These are phyloP conservation scores for Drosophila paucipuncta DNA, from an alignment of 2,888 invertebrate genomes.

Conservation along the genomic window DNA sequence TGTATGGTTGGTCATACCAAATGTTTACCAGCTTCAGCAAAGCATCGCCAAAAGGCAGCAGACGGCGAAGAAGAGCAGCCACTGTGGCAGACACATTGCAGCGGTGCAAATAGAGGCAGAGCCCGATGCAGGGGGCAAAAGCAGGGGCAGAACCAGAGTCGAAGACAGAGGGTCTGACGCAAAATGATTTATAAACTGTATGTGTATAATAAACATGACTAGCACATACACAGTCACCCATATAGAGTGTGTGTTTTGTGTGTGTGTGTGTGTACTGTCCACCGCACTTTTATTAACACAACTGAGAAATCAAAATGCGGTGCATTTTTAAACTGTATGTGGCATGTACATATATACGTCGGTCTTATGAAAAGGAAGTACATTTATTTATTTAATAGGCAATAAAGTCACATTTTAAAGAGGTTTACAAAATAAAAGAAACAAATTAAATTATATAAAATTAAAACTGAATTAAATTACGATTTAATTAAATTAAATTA, in stretches of 20 bases:
- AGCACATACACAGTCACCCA: conserved; percentile 23
- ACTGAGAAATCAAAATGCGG: conserved; percentile 9
- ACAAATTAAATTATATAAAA: not conserved
- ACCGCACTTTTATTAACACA: conserved; percentile 59
- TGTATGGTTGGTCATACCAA: conserved; percentile 22
- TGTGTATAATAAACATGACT: conserved; percentile 52
- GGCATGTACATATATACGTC: not conserved
- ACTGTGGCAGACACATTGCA: conserved; percentile 43
- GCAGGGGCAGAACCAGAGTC: conserved; percentile 7
- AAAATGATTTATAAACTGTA: conserved; percentile 75
- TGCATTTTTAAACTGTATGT: not conserved
- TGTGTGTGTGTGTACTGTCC: conserved; percentile 12
- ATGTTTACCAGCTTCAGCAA: conserved; percentile 78
- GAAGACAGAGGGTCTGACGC: conserved; percentile 63
- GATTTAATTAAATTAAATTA: not conserved
- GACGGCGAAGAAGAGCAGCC: conserved; percentile 65
- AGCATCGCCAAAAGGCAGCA: conserved; percentile 69
- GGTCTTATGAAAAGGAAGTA: not conserved
- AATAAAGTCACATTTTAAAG: not conserved
- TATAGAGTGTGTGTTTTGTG: conserved; percentile 3
- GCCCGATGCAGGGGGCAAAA: conserved; percentile 9
- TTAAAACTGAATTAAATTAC: not conserved
- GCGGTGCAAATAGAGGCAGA: conserved; percentile 41
- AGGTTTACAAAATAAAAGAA: not conserved
- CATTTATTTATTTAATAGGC: not conserved